Evolutionary conservation across 1,140 invertebrate genomes (phyloP), one percentile per base, ranked within the genome.

Genomic region (Apis cerana): DNA sequence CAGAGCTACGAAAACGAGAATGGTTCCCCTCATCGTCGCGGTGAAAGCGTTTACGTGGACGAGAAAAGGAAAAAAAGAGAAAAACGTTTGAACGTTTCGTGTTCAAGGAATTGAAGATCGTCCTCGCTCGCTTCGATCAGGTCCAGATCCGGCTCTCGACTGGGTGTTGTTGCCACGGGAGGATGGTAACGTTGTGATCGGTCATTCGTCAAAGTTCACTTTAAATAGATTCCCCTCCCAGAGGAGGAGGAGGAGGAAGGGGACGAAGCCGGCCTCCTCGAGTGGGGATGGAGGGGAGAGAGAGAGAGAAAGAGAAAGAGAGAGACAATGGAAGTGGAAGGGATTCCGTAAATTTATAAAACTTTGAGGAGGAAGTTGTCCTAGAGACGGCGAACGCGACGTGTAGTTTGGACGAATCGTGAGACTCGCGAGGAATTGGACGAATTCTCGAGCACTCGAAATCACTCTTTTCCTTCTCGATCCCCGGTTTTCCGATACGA

Each of bases 71-170:
- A 33, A 4, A 3, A 33, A 3, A 4, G 33, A 27, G 27, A 27
- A 27, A 27, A n/a, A n/a, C n/a, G n/a, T n/a, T n/a, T n/a, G 27
- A 27, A 27, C 33, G 33, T 33, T 33, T 33, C 33, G 33, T 4
- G 33, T 33, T 7, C 4, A 43, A 43, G 33, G 33, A 7, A 43
- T 43, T 5, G 33, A 43, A 43, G 33, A 43, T 7, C 27, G 74
- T 77, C 61, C 77, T 74, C 67, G 67, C 50, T 75, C 67, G 89
- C 48, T 92, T 89, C 87, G 75, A 82, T 82, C 84, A 86, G 88
- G 85, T 75, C 85, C 85, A 87, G 80, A 83, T 91, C 82, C 82
- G 80, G 84, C 87, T 91, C 86, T 90, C 86, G 87, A 92, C 91
- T 91, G 67, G 58, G 62, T 21, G 71, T n/a, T 21, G 71, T n/a